These are phyloP conservation scores for Drosophila neotestacea DNA, from an alignment of 2,888 invertebrate species.

Conservation along the genomic window DNA sequence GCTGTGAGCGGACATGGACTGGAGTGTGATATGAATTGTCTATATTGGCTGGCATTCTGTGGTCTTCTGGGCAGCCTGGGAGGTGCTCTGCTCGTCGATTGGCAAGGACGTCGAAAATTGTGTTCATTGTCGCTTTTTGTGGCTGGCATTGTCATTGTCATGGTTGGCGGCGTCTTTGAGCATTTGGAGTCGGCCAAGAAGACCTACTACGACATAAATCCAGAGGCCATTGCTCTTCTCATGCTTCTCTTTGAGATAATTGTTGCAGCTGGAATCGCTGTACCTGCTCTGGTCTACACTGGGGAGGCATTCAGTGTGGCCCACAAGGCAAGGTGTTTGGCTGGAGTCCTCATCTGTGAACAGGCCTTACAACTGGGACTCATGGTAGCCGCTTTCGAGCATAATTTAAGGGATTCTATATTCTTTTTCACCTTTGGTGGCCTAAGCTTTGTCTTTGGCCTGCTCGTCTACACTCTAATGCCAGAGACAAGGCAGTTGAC, in stretches of 20 bases:
- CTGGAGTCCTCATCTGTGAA: constrained; percentile 73
- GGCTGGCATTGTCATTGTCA: constrained; percentile 76
- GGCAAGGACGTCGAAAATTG: constrained; percentile 75
- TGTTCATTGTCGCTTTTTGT: constrained; percentile 74
- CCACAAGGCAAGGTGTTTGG: constrained; percentile 75
- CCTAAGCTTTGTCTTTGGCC: constrained; percentile 71
- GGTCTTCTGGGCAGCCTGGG: constrained; percentile 79
- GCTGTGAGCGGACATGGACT: constrained; percentile 76
- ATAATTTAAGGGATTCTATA: constrained; percentile 56
- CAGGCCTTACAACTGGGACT: constrained; percentile 76
- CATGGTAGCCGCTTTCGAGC: constrained; percentile 62
- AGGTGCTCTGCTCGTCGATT: constrained; percentile 79
- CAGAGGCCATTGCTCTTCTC: constrained; percentile 71
- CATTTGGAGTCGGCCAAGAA: constrained; percentile 67
- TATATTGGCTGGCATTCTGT: constrained; percentile 74
- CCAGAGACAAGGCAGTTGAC: constrained; percentile 80
- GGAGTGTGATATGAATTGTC: constrained; percentile 76
- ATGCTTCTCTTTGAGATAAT: constrained; percentile 79
- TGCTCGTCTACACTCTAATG: constrained; percentile 75
- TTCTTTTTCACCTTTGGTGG: constrained; percentile 80
- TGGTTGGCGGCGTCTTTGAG: constrained; percentile 79
- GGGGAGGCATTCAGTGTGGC: constrained; percentile 81
- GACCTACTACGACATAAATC: constrained; percentile 65
- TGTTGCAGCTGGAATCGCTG: constrained; percentile 78
- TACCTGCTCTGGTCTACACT: constrained; percentile 78